Conservation (phyloP, 2,888 invertebrate species). For the Apoda limacodes region DNA sequence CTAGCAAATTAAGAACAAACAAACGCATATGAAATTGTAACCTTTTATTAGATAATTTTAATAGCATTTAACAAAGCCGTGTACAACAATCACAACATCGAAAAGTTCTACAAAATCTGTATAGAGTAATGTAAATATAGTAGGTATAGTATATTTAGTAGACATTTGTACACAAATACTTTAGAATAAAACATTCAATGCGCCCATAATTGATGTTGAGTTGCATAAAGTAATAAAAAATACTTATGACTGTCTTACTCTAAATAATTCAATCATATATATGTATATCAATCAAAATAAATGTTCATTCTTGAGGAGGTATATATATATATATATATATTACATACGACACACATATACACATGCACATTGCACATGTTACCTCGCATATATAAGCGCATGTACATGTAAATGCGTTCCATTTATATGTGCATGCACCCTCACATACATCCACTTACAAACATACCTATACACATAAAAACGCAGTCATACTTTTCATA, state of each 20-base stretch:
- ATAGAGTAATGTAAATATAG: constrained; percentile 40
- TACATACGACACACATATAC: constrained; percentile 1
- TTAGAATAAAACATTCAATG: constrained; percentile 64
- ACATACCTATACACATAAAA: no score
- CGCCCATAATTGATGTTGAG: constrained; percentile 61
- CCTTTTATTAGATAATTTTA: constrained; percentile 36
- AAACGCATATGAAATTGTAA: constrained; percentile 16
- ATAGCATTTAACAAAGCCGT: constrained; percentile 59
- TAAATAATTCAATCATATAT: no score
- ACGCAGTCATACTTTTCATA: no score
- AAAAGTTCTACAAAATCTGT: constrained; percentile 54
- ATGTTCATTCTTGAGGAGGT: constrained; percentile 19
- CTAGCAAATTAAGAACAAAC: no score
- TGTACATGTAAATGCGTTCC: no score
- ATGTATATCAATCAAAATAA: constrained; percentile 24
- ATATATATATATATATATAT: not conserved
- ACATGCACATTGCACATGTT: not conserved
- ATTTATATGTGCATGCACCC: no score
- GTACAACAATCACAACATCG: constrained; percentile 61
- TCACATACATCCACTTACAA: no score
- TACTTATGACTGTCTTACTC: no score
- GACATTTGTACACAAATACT: constrained; percentile 58
- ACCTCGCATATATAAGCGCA: no score
- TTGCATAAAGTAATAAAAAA: no score
- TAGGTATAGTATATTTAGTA: no score